A percentile compares a stretch with the other conserved stretches of the same genome.
These are phyloP conservation scores for Cephus runcator DNA, from an alignment of 2,888 invertebrate species.

Conservation along the genomic window DNA sequence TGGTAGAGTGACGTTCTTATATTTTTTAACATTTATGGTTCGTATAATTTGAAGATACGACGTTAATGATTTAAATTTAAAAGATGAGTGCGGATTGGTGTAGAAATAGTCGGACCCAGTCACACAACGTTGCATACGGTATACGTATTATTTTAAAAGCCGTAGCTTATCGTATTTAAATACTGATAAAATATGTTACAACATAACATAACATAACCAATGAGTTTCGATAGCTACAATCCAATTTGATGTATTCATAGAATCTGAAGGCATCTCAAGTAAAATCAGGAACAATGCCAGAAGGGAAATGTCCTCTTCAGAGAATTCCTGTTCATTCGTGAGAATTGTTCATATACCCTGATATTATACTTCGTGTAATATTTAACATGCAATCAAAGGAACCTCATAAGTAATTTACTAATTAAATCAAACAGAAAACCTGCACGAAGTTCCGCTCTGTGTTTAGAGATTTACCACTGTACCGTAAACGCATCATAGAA, in stretches of 20 bases:
- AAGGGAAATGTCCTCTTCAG: not conserved
- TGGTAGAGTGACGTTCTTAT: not conserved
- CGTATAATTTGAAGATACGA: not conserved
- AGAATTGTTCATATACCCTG: not conserved
- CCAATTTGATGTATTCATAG: not conserved
- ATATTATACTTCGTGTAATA: not conserved
- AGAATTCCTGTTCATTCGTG: constrained; percentile 12
- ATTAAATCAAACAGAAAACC: constrained; percentile 29
- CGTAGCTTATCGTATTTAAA: not conserved
- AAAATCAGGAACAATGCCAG: not conserved
- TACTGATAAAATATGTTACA: not conserved
- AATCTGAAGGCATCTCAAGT: not conserved
- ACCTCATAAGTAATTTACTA: constrained; percentile 6
- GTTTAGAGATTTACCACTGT: constrained; percentile 70
- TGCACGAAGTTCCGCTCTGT: constrained; percentile 66
- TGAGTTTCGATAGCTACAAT: not conserved
- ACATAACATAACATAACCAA: not conserved
- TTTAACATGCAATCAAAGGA: not conserved
- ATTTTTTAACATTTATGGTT: not conserved
- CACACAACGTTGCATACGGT: not conserved
- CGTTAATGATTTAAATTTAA: not conserved
- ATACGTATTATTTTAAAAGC: not conserved
- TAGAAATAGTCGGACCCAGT: not conserved
- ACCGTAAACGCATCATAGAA: constrained; percentile 67
- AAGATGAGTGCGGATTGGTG: not conserved